Base-by-base conservation (phyloP, 2,888 invertebrate genomes). In the Drosophila mimica region DNA sequence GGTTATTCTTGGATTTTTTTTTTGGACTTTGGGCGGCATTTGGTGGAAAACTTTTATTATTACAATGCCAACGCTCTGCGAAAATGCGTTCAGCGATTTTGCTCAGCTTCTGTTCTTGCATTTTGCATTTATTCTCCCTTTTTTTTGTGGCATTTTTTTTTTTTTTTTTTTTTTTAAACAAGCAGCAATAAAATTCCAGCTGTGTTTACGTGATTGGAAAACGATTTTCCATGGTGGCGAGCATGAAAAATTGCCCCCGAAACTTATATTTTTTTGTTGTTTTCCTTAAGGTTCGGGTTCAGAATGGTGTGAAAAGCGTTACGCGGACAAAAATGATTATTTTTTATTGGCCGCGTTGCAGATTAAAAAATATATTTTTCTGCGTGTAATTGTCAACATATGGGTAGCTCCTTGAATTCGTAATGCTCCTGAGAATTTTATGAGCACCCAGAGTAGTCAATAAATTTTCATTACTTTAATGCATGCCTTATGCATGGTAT, bases 181-280 rank as follows among this genome's bases (percentile, higher is more conserved):
- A 60, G 75, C 83, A 86, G 84, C 88, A 89, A 89, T 88, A 88
- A 88, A 89, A 89, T 81, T 86, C 88, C 89, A 89, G 88, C 88
- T 88, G 88, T 84, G 88, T 83, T 87, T 88, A 85, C 88, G 86
- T 88, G 88, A 88, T 88, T 88, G 88, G 82, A 88, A 88, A 88
- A 85, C 83, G 87, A 88, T 88, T 88, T 88, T 88, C 85, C 88
- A 87, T 85, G 75, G 83, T 72, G 74, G 73, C 74, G 65, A 75
- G 79, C 82, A 80, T 82, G 83, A 81, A 86, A 82, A 83, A 83
- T 81, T 74, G 78, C 49, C 33, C 49, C 46, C 56, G 53, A 74
- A 79, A 65, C 51, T 67, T 74, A 30, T 56, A 15, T 51, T 69
- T 64, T 70, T 46, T 11, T 31, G 20, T 2, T 25, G 25, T 25